Percentiles rank a stretch among this genome's conserved stretches.
Evolutionary conservation across 2,888 invertebrate species (phyloP).

Genomic region (Lamproptera curius): DNA sequence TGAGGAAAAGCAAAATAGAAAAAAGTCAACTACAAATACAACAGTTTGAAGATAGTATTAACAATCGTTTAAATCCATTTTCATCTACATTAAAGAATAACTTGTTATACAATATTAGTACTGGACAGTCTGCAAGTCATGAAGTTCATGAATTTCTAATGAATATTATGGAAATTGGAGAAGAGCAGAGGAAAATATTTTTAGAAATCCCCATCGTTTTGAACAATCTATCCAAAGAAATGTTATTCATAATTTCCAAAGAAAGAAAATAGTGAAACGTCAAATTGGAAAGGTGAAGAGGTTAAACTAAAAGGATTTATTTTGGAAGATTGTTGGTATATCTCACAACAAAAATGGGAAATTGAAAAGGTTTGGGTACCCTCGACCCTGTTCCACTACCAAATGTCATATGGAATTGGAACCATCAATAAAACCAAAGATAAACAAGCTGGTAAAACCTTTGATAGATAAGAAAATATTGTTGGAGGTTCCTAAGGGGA

Average conservation of each 20-base stretch:
- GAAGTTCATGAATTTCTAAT: not conserved
- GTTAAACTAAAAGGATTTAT: not conserved
- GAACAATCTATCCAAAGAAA: not conserved
- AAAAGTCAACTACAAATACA: not conserved
- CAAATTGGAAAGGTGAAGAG: not conserved
- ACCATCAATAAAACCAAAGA: not conserved
- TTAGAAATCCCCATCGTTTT: not conserved
- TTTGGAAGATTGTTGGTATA: not conserved
- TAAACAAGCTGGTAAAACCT: constrained; percentile 24
- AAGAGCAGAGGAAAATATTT: no score
- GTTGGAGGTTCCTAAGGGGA: constrained; percentile 2
- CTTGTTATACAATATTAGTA: not conserved
- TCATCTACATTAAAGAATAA: not conserved
- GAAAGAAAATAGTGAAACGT: not conserved
- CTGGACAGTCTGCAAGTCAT: not conserved
- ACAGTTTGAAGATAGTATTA: not conserved
- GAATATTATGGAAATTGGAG: not conserved
- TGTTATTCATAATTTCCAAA: not conserved
- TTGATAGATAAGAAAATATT: constrained; percentile 15
- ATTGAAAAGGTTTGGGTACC: not conserved
- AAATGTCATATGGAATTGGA: not conserved
- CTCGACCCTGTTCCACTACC: not conserved
- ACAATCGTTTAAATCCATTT: not conserved
- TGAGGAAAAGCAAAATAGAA: not conserved
- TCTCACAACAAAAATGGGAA: not conserved